Conservation (phyloP, 2,797 vertebrate genomes). For the Pampus argenteus region DNA sequence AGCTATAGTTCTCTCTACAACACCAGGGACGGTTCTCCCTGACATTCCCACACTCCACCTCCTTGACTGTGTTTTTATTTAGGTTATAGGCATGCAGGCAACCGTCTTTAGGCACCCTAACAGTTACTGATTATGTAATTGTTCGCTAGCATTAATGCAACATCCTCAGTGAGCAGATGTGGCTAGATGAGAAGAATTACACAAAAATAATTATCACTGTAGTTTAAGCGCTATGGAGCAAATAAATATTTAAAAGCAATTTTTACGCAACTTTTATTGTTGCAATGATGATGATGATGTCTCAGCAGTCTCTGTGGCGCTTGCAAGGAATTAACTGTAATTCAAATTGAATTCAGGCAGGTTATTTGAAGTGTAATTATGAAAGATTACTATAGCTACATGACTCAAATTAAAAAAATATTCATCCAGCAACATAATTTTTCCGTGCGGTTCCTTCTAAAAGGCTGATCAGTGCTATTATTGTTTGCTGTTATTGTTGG, state of each 20-base stretch:
- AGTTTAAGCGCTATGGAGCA: constrained; percentile 8
- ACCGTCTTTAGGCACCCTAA: neutral
- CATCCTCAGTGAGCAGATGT: constrained; percentile 17
- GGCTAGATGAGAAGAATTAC: constrained; percentile 17
- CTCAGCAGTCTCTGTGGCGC: constrained; percentile 22
- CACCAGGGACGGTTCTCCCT: constrained; percentile 15
- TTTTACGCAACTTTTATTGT: constrained; percentile 9
- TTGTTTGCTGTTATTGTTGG: constrained; percentile 38
- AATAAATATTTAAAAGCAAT: constrained; percentile 35
- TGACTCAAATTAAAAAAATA: constrained; percentile 37
- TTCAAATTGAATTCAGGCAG: constrained; percentile 18
- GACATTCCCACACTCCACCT: neutral
- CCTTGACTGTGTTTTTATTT: constrained; percentile 1
- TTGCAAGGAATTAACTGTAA: constrained; percentile 10
- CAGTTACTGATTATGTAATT: constrained; percentile 8
- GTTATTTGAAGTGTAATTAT: constrained; percentile 37
- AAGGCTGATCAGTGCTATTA: neutral
- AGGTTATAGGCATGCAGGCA: neutral
- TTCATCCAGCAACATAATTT: constrained; percentile 30
- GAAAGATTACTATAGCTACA: constrained; percentile 12
- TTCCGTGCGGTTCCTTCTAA: neutral
- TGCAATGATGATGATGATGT: constrained; percentile 10
- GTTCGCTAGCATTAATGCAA: constrained; percentile 6
- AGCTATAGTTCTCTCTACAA: constrained; percentile 11
- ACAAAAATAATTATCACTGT: constrained; percentile 31